Evolutionary conservation across 2,888 invertebrate genomes (phyloP).

Genomic region (Leptopilina myrica): DNA sequence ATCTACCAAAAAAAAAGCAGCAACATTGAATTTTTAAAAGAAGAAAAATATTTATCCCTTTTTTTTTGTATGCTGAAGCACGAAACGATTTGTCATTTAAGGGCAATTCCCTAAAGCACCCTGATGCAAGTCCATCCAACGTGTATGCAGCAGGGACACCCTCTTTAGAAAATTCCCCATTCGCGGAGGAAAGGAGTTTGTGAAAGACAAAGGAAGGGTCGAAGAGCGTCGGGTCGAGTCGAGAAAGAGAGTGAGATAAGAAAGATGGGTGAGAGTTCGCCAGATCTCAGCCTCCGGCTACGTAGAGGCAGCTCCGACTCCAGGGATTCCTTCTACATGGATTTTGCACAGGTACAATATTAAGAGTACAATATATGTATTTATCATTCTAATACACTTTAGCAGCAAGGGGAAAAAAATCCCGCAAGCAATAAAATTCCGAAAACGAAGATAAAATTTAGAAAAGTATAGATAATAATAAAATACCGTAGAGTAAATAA

Average conservation of each 20-base stretch:
- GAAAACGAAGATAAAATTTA: too few species aligned
- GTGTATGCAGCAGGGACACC: slow-evolving; percentile 60
- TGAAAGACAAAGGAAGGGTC: slow-evolving; percentile 66
- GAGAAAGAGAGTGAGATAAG: slow-evolving; percentile 58
- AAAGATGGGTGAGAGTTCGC: slow-evolving; percentile 86
- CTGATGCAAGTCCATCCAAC: slow-evolving; percentile 59
- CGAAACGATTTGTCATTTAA: slow-evolving; percentile 56
- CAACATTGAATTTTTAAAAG: too few species aligned
- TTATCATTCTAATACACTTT: not conserved
- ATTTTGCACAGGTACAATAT: slow-evolving; percentile 83
- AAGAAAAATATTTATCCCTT: not conserved
- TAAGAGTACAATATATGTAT: not conserved
- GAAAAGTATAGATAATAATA: too few species aligned
- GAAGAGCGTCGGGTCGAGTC: slow-evolving; percentile 43
- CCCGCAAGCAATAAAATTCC: not conserved
- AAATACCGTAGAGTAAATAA: too few species aligned
- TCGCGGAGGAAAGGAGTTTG: slow-evolving; percentile 64
- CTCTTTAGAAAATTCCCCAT: slow-evolving; percentile 69
- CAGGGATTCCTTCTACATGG: slow-evolving; percentile 93
- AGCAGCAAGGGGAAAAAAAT: not conserved
- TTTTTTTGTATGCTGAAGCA: not conserved
- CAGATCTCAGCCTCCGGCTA: slow-evolving; percentile 90
- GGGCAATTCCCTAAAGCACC: slow-evolving; percentile 63
- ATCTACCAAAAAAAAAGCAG: too few species aligned
- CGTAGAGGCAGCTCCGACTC: slow-evolving; percentile 92